Conservation (phyloP, 2,888 invertebrate genomes). For the Bellardia pandia region DNA sequence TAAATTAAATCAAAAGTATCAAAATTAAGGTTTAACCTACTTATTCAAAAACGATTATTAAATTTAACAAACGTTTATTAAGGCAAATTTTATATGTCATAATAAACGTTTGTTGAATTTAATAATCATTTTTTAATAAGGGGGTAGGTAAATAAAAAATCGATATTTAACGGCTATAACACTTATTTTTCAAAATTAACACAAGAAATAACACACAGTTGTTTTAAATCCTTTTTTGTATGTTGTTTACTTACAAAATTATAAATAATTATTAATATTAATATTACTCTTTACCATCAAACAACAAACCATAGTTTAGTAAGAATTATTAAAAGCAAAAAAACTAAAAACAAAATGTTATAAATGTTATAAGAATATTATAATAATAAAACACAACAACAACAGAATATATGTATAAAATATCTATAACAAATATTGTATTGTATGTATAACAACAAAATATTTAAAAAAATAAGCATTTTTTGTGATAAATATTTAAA, state of each 20-base stretch:
- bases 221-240: slow-evolving; percentile 27
- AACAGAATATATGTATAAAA: neutral
- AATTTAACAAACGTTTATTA: too few relatives aligned
- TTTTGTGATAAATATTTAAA: slow-evolving; percentile 66
- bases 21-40: too few relatives aligned
- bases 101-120: too few relatives aligned
- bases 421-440: slow-evolving; percentile 37
- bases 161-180: too few relatives aligned
- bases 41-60: too few relatives aligned
- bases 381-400: slow-evolving; percentile 22
- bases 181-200: too few relatives aligned
- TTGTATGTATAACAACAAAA: slow-evolving; percentile 52
- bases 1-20: too few relatives aligned
- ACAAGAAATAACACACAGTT: neutral
- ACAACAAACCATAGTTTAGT: slow-evolving; percentile 61
- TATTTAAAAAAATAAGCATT: slow-evolving; percentile 57
- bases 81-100: too few relatives aligned
- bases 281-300: slow-evolving; percentile 19
- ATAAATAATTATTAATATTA: neutral
- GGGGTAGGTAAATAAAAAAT: too few relatives aligned
- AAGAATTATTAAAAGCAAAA: slow-evolving; percentile 29
- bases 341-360: slow-evolving; percentile 18
- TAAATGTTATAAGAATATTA: slow-evolving; percentile 55
- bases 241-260: neutral
- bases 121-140: too few relatives aligned